Base-by-base conservation (phyloP, 2,888 invertebrate species). In the Drosophila kanekoi region DNA sequence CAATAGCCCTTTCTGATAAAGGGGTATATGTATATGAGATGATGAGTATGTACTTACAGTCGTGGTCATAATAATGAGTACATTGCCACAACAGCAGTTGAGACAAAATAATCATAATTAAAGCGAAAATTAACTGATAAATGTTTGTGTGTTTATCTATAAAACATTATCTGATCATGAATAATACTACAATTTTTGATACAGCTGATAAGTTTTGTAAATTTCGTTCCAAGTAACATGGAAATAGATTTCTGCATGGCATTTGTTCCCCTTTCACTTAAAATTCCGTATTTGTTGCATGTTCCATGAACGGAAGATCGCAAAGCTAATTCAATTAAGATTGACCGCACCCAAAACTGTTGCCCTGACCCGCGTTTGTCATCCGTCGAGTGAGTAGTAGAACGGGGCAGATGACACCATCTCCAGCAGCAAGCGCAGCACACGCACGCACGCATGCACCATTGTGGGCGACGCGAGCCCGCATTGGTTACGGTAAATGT, bases 311-410 rank as follows among this genome's bases (percentile, higher is more conserved):
- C 33, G 28, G 40, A 40, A 52, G 52, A 14, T 40, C 32, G 40
- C n/a, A 9, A 40, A 43, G 35, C 10, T 49, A 18, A 51, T 53
- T 76, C 33, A 72, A 72, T 73, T 78, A 41, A 52, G 60, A 51
- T 60, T 56, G 45, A 63, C 35, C 51, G 28, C 74, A 49, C 40
- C 58, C 74, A 32, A 62, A 61, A 73, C 47, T 47, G 16, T 28
- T 35, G 44, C 8, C 63, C 4, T 63, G 62, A 73, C 57, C 58
- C 35, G 5, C 40, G 18, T 72, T 18, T 38, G 14, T 20, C 63
- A 65, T n/a, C 35, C 3, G 62, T 49, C 37, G 28, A n/a, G 35
- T 58, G 23, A 32, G 57, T 48, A 49, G 70, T 48, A 49, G 70
- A 43, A 58, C 14, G 28, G n/a, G 23, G 8, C 18, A 49, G 43